These are phyloP conservation scores for Papilio aristodemus DNA, from an alignment of 1,140 invertebrate genomes.

Conservation along the genomic window DNA sequence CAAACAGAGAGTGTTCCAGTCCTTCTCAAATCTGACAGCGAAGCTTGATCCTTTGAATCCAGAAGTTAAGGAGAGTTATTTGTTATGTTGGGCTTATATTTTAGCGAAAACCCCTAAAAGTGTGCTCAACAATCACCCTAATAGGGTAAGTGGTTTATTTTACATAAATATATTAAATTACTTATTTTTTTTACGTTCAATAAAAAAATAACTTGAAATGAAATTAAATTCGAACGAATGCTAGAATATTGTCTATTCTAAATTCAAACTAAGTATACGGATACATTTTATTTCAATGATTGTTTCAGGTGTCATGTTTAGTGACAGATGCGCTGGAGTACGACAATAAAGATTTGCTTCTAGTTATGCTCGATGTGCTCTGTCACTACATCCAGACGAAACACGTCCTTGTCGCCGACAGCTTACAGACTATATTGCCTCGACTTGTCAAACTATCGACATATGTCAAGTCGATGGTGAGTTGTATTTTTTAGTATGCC, in stretches of 20 bases:
- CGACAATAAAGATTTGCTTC: constrained; percentile 81
- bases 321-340: constrained; percentile 84
- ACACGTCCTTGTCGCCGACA: constrained; percentile 80
- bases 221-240: too few relatives aligned
- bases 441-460: constrained; percentile 82
- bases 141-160: constrained; percentile 73
- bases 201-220: too few relatives aligned
- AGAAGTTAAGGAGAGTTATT: constrained; percentile 80
- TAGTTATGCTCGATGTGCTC: constrained; percentile 82
- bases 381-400: constrained; percentile 81
- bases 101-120: constrained; percentile 82
- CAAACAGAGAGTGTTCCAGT: constrained; percentile 84
- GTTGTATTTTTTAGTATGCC: constrained; percentile 34
- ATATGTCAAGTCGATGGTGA: constrained; percentile 84
- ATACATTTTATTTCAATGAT: too few relatives aligned
- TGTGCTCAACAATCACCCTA: constrained; percentile 83
- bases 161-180: not conserved
- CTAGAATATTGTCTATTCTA: too few relatives aligned
- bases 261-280: too few relatives aligned
- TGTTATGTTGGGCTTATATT: constrained; percentile 83
- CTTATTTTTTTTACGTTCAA: not conserved
- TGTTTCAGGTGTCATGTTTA: constrained; percentile 83
- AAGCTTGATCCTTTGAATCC: constrained; percentile 62
- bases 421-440: constrained; percentile 85
- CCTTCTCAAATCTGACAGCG: constrained; percentile 76